A percentile compares a stretch with the other conserved stretches of the same genome.
These are phyloP conservation scores for Propithecus coquereli DNA, from an alignment of 2,113 vertebrate genomes.

Conservation along the genomic window DNA sequence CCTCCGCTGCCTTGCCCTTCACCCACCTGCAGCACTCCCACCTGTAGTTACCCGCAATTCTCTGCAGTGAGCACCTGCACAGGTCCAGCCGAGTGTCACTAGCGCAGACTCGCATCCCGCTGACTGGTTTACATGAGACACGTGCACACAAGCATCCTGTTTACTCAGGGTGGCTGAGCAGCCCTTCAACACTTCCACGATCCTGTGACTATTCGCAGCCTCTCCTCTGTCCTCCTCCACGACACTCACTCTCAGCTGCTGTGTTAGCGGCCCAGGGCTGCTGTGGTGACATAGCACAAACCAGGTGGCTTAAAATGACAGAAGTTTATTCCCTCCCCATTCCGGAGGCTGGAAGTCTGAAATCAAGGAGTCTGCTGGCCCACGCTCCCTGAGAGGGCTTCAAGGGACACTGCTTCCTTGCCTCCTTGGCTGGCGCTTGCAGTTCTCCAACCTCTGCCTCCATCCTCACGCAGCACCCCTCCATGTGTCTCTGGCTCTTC, in stretches of 20 bases:
- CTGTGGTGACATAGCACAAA: neutral
- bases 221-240: neutral
- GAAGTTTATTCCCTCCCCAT: rapidly evolving
- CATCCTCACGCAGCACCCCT: rapidly evolving
- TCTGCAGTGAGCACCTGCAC: no score
- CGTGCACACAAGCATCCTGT: rapidly evolving
- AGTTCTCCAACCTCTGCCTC: neutral
- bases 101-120: neutral
- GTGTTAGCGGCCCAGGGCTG: neutral
- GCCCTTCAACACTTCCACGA: rapidly evolving
- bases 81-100: neutral
- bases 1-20: neutral
- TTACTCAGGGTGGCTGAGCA: neutral
- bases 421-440: neutral
- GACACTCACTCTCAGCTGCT: neutral
- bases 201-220: rapidly evolving
- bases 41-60: rapidly evolving
- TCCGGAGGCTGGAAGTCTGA: neutral
- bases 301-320: neutral
- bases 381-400: no score
- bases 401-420: neutral
- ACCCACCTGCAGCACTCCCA: neutral
- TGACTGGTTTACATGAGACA: neutral
- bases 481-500: neutral
- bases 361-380: no score